Conservation (phyloP, 2,888 invertebrate genomes). For the Caenorhabditis sp. region DNA sequence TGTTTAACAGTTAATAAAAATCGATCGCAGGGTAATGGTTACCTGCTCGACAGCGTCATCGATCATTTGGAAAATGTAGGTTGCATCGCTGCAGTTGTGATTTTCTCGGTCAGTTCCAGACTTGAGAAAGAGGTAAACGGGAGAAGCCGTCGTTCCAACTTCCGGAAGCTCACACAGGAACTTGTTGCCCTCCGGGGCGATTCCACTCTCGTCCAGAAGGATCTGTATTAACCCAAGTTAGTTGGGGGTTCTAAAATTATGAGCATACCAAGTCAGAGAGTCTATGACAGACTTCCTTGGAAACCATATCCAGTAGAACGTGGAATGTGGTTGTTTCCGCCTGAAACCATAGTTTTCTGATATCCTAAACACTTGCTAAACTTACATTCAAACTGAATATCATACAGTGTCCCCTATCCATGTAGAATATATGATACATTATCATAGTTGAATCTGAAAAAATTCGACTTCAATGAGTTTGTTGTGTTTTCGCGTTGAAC, state of each 20-base stretch:
- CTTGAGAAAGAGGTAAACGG: conserved; percentile 58
- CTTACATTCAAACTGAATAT: conserved; percentile 43
- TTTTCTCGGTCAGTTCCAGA: conserved; percentile 44
- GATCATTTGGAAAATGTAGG: conserved; percentile 53
- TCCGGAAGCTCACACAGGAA: not conserved
- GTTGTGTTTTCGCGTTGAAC: not conserved
- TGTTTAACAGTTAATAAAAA: not conserved
- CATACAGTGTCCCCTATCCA: conserved; percentile 43
- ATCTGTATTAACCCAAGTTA: conserved; percentile 45
- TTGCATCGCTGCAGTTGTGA: conserved; percentile 44
- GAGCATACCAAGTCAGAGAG: conserved; percentile 22
- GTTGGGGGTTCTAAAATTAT: not conserved
- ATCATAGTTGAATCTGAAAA: conserved; percentile 20
- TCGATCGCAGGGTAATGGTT: not conserved
- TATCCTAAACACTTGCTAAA: not conserved
- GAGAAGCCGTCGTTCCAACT: conserved; percentile 34
- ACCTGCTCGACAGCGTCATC: conserved; percentile 61
- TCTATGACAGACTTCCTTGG: conserved; percentile 23
- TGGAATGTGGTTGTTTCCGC: conserved; percentile 24
- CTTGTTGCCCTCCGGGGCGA: conserved; percentile 19
- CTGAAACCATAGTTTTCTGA: conserved; percentile 9
- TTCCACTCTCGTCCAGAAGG: conserved; percentile 27
- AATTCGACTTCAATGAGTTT: not conserved
- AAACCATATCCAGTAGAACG: conserved; percentile 16
- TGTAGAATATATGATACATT: conserved; percentile 47